A percentile compares a stretch with the other conserved stretches of the same genome.
phyloP scores from a whole-genome alignment of 1,140 invertebrate species.

The Colletes latitarsis region DNA sequence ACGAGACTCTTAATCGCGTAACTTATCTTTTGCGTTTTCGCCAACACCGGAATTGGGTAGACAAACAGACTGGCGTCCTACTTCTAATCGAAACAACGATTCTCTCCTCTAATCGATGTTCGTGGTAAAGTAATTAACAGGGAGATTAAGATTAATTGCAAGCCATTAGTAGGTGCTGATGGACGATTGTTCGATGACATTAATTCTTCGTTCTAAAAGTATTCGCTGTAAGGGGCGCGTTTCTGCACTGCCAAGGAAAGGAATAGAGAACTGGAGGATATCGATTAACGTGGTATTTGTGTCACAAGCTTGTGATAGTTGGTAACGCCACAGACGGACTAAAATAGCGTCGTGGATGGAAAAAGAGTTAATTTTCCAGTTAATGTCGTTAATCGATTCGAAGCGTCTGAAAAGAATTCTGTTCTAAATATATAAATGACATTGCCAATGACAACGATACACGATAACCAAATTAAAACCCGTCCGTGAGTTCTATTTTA shows the following conservation, averaged over 20 bases:
- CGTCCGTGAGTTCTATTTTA: too few species aligned
- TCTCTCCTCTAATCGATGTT: background rate
- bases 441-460: too few species aligned
- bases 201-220: slow-evolving; percentile 3
- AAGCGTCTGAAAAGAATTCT: background rate
- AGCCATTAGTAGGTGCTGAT: slow-evolving; percentile 10
- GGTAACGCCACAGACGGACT: background rate
- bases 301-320: slow-evolving; percentile 27
- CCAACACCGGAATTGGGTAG: slow-evolving; percentile 17
- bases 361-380: background rate
- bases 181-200: background rate
- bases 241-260: slow-evolving; percentile 9
- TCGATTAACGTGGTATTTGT: slow-evolving; percentile 44
- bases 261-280: slow-evolving; percentile 31
- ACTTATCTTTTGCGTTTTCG: slow-evolving; percentile 6
- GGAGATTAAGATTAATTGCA: slow-evolving; percentile 50
- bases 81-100: slow-evolving; percentile 18
- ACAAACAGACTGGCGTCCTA: slow-evolving; percentile 34
- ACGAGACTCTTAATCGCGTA: background rate
- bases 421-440: background rate
- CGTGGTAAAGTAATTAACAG: slow-evolving; percentile 34
- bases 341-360: background rate
- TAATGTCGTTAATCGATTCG: too few species aligned
- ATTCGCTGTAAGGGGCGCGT: background rate
- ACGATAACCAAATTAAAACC: too few species aligned